Evolutionary conservation across 1,140 invertebrate genomes (phyloP).

Genomic region (Octopus sinensis): DNA sequence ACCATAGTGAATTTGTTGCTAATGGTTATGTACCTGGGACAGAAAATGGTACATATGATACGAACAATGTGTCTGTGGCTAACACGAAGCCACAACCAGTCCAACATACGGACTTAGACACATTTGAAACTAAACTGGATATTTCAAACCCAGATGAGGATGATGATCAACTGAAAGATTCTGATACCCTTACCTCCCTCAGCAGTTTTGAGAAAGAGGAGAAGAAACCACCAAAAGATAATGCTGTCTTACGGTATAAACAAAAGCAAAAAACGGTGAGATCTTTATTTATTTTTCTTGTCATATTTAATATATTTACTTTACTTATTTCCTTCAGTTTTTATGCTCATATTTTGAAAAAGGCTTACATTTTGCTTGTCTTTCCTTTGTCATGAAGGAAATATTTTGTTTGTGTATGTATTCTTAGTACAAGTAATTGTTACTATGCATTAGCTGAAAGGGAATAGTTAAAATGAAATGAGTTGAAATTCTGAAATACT

Average conservation of each 20-base stretch:
- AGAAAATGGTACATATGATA: neutral
- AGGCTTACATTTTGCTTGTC: no score
- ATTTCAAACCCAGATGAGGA: constrained; percentile 42
- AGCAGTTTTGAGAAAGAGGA: constrained; percentile 36
- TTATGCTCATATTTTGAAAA: no score
- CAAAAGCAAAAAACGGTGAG: neutral
- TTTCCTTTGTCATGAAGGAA: no score
- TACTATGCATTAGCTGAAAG: no score
- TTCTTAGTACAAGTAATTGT: no score
- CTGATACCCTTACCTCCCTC: constrained; percentile 44
- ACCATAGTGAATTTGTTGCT: constrained; percentile 28
- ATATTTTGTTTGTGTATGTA: no score
- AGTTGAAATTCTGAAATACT: no score
- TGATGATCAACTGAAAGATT: constrained; percentile 45
- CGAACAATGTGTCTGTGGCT: constrained; percentile 4
- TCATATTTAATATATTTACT: no score
- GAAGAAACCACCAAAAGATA: constrained; percentile 17
- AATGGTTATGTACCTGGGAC: constrained; percentile 42
- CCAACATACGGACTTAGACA: constrained; percentile 49
- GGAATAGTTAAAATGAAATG: no score
- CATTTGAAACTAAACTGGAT: constrained; percentile 41
- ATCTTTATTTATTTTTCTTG: neutral
- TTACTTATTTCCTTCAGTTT: no score
- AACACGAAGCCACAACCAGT: constrained; percentile 26
- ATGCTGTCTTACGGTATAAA: constrained; percentile 5